Evolutionary conservation across 2,888 invertebrate genomes (phyloP).

Genomic region (Poecilobothrus nobilitatus): DNA sequence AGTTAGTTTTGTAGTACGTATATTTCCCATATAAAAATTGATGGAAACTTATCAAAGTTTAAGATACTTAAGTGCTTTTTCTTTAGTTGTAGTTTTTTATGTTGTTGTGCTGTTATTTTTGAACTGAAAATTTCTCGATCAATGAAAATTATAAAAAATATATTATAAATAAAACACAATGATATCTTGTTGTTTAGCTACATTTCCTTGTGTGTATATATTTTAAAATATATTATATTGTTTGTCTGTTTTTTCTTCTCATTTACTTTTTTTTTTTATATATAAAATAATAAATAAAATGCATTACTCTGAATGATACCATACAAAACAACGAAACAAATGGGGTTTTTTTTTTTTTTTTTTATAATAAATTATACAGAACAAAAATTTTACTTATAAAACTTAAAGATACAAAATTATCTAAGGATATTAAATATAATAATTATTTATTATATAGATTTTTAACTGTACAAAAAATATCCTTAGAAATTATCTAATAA

Average conservation of each 20-base stretch:
- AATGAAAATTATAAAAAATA: too few species aligned
- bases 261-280: background rate
- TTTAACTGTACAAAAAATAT: background rate
- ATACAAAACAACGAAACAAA: background rate
- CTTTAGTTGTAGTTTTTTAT: too few species aligned
- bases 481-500: background rate
- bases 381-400: background rate
- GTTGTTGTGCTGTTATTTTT: too few species aligned
- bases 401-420: background rate
- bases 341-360: background rate
- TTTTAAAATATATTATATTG: background rate
- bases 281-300: slow-evolving; percentile 9
- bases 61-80: too few species aligned
- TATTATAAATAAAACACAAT: too few species aligned
- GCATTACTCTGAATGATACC: slow-evolving; percentile 11
- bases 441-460: background rate
- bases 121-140: too few species aligned
- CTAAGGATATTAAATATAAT: background rate
- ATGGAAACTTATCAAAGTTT: too few species aligned
- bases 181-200: background rate
- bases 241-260: background rate
- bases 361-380: background rate
- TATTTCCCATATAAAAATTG: too few species aligned
- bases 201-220: slow-evolving; percentile 1
- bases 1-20: too few species aligned